These are phyloP conservation scores for Electrona antarctica DNA, from an alignment of 2,113 vertebrate species.

Conservation along the genomic window DNA sequence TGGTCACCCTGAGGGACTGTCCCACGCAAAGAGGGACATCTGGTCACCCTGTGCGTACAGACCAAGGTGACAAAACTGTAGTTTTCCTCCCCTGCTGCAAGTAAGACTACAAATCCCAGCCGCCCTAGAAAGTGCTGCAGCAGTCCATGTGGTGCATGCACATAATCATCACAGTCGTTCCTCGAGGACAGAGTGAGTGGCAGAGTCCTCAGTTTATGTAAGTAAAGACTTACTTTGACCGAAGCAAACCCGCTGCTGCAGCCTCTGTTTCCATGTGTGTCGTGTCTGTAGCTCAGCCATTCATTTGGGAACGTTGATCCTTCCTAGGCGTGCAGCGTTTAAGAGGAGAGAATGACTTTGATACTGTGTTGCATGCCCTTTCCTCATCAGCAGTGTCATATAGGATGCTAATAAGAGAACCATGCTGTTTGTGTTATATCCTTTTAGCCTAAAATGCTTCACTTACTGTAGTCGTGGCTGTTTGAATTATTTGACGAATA, in stretches of 20 bases:
- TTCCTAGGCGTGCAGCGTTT: slow-evolving; percentile 6
- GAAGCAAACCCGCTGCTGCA: slow-evolving; percentile 17
- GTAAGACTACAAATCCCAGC: slow-evolving; percentile 65
- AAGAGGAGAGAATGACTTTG: slow-evolving; percentile 44
- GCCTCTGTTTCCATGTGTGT: slow-evolving; percentile 10
- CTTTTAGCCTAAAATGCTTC: no score
- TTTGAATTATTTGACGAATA: no score
- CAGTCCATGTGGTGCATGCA: slow-evolving; percentile 32
- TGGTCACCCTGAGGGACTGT: no score
- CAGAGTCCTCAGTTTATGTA: slow-evolving; percentile 23
- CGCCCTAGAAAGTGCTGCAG: slow-evolving; percentile 57
- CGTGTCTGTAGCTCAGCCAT: slow-evolving; percentile 1
- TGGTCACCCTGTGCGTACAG: no score
- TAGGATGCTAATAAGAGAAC: neutral
- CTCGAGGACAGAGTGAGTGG: slow-evolving; percentile 15
- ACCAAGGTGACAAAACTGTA: slow-evolving; percentile 16
- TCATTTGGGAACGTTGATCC: neutral
- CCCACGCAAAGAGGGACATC: no score
- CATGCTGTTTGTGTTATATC: neutral
- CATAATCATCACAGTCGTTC: slow-evolving; percentile 23
- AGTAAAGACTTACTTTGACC: slow-evolving; percentile 24
- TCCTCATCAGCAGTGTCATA: neutral
- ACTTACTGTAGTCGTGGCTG: no score
- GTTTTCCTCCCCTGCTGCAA: slow-evolving; percentile 8
- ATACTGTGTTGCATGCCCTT: neutral